Conservation (phyloP, 2,888 invertebrate species). For the Biston betularia region DNA sequence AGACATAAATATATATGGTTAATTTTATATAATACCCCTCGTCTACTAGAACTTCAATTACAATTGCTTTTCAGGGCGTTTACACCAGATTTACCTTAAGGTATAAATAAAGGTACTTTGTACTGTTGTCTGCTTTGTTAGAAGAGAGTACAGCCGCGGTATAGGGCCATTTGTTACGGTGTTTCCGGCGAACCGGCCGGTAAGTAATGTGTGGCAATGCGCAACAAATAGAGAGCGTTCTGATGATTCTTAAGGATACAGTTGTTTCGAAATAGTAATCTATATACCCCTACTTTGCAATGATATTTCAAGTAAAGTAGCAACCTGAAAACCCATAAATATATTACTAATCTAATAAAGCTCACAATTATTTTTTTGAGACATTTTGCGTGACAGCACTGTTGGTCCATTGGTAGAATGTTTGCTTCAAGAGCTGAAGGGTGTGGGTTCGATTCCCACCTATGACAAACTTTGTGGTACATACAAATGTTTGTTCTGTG, state of each 20-base stretch:
- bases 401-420: too few species aligned
- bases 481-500: too few species aligned
- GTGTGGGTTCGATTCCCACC: too few species aligned
- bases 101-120: neutral
- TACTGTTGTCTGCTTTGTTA: constrained; percentile 6
- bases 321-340: neutral
- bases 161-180: constrained; percentile 56
- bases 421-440: too few species aligned
- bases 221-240: constrained; percentile 59
- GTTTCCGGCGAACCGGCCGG: constrained; percentile 47
- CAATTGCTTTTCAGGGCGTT: neutral
- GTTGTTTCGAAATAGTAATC: constrained; percentile 8
- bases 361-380: too few species aligned
- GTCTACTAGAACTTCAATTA: too few species aligned
- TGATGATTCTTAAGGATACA: constrained; percentile 56
- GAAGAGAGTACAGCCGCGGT: constrained; percentile 47
- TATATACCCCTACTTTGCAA: neutral
- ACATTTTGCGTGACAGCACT: too few species aligned
- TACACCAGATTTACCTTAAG: neutral
- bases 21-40: too few species aligned
- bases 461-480: too few species aligned
- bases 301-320: neutral
- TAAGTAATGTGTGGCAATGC: constrained; percentile 68
- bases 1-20: too few species aligned
- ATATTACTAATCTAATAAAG: too few species aligned